Percentiles rank a stretch among this genome's conserved stretches.
phyloP scores from a whole-genome alignment of 2,797 vertebrate genomes.

The Chromis chromis region DNA sequence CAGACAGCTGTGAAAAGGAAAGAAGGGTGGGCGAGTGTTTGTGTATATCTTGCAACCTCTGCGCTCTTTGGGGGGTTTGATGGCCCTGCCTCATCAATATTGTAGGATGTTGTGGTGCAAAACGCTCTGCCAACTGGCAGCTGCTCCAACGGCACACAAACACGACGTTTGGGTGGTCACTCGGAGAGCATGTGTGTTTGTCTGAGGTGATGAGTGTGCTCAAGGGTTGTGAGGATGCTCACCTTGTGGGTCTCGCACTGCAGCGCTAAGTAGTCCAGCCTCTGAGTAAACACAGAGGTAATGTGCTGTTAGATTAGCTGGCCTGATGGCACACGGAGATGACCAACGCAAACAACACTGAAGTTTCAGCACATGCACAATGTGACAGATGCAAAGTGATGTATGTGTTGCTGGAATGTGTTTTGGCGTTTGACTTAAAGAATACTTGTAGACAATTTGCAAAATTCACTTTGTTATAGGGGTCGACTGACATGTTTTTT shows the following conservation, averaged over 20 bases:
- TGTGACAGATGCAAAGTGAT: neutral
- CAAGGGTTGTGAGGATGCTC: slow-evolving; percentile 53
- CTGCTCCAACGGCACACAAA: slow-evolving; percentile 47
- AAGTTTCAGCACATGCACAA: neutral
- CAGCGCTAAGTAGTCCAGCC: slow-evolving; percentile 51
- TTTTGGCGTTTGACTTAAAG: neutral
- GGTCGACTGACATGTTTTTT: no score
- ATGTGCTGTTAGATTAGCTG: slow-evolving; percentile 44
- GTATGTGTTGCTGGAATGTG: neutral
- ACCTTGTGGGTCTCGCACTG: slow-evolving; percentile 59
- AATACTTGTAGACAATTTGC: no score
- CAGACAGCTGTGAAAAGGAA: slow-evolving; percentile 65
- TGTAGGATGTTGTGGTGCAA: slow-evolving; percentile 38
- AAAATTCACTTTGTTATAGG: neutral
- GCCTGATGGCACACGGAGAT: neutral
- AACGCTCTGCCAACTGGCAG: slow-evolving; percentile 38
- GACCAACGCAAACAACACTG: neutral
- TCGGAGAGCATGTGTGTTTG: slow-evolving; percentile 50
- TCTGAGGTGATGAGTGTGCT: slow-evolving; percentile 44
- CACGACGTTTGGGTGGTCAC: slow-evolving; percentile 60
- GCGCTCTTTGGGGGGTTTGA: slow-evolving; percentile 10
- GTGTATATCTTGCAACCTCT: slow-evolving; percentile 13
- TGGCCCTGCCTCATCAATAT: slow-evolving; percentile 41
- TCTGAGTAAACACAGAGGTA: slow-evolving; percentile 62
- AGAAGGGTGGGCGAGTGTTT: slow-evolving; percentile 25